phyloP scores from a whole-genome alignment of 1,140 invertebrate genomes.

The Pantala flavescens region DNA sequence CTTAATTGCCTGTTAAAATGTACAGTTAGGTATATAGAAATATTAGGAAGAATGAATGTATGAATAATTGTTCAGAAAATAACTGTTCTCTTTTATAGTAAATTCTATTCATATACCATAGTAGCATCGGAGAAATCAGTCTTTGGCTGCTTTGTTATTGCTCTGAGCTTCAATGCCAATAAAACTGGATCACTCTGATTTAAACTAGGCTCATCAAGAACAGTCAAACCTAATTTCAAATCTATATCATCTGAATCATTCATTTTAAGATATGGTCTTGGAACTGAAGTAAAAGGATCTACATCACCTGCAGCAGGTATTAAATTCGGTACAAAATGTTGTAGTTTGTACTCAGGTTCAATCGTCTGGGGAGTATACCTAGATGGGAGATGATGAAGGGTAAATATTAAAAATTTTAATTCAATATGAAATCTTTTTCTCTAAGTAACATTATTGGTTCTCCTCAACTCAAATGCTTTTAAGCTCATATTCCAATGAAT shows the following conservation, averaged over 20 bases:
- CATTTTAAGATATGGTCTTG: slow-evolving; percentile 52
- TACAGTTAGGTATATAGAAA: background rate
- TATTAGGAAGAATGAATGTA: too few species aligned
- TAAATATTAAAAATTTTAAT: too few species aligned
- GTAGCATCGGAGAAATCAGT: too few species aligned
- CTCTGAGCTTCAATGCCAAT: slow-evolving; percentile 82
- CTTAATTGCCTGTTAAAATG: slow-evolving; percentile 58
- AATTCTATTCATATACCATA: too few species aligned
- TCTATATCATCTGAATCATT: slow-evolving; percentile 25
- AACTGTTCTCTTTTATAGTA: too few species aligned
- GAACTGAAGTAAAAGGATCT: slow-evolving; percentile 93
- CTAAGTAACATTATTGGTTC: too few species aligned
- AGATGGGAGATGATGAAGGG: slow-evolving; percentile 38
- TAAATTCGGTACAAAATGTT: slow-evolving; percentile 93
- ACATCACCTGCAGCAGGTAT: slow-evolving; percentile 97
- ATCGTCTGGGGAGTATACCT: slow-evolving; percentile 88
- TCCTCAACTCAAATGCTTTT: too few species aligned
- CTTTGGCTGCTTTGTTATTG: slow-evolving; percentile 59
- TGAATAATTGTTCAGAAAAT: too few species aligned
- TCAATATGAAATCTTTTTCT: too few species aligned
- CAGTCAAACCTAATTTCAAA: slow-evolving; percentile 66
- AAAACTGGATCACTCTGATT: slow-evolving; percentile 93
- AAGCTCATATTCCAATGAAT: too few species aligned
- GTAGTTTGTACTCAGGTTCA: slow-evolving; percentile 78
- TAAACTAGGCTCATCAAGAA: slow-evolving; percentile 89